Base-by-base conservation (phyloP, 2,113 vertebrate species). In the Aleadryas rufinucha region DNA sequence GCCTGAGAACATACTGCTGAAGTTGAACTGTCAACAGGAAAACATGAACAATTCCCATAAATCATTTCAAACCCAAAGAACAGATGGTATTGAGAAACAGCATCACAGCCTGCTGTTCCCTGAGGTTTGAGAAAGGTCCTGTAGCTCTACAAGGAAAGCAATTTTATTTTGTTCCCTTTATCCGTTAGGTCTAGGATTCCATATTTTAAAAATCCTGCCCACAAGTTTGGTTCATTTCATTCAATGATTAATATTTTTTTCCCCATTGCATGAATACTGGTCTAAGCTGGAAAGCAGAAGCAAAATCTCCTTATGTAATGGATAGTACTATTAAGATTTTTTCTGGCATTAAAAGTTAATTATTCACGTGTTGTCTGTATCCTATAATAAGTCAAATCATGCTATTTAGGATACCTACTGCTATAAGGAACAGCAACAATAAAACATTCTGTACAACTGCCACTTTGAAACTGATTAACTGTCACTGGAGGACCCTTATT, bases 21-120 rank as follows among this genome's bases (percentile, higher is more conserved):
- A 87, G 64, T 63, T 89, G 61, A 97, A 87, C 61, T 77, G 87
- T 93, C 93, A 91, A 84, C 24, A 94, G 79, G 72, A 77, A 92
- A 93, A 95, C 16, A 23, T 0, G 19, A 95, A 84, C 60, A 87
- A 87, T 78, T 87, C 81, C 72, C 41, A 93, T 66, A 96, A 95
- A 95, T 90, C 16, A 91, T 87, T 97, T 97, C 70, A 94, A 95
- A 93, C 50, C 35, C 74, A 87, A 88, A 83, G 72, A 96, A 93
- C 89, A 97, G 94, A 97, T 92, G 90, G 90, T 50, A 70, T 26
- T 76, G 69, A 87, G 70, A 92, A 83, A 49, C 71, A 81, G 47
- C 77, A 69, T 19, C 52, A 49, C 81, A 89, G 60, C 33, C 75
- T 97, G 68, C 63, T 85, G 41, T 89, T 96, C 82, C 44, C 77